These are phyloP conservation scores for Gobionotothen gibberifrons DNA, from an alignment of 2,797 vertebrate genomes.

Conservation along the genomic window DNA sequence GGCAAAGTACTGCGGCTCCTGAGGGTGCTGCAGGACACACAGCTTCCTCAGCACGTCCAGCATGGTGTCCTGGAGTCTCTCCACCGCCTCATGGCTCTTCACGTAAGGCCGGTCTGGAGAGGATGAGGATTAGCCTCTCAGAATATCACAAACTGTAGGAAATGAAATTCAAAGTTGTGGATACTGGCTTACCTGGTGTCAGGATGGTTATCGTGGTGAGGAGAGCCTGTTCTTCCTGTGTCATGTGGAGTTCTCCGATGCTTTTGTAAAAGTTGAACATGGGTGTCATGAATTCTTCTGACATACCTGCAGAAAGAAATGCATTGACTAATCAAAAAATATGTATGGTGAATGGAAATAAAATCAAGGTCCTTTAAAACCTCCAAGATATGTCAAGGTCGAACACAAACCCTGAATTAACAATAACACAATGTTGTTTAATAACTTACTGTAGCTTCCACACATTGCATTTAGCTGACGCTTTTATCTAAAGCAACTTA, in stretches of 20 bases:
- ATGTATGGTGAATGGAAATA: background rate
- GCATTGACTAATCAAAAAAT: background rate
- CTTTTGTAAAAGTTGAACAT: conserved; percentile 99
- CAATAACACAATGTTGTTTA: too few species aligned
- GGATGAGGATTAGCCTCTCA: background rate
- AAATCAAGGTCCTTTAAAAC: too few species aligned
- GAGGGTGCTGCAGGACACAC: conserved; percentile 89
- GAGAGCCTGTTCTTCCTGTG: conserved; percentile 93
- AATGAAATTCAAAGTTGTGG: background rate
- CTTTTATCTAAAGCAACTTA: too few species aligned
- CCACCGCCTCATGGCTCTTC: conserved; percentile 91
- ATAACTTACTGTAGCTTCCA: conserved; percentile 2
- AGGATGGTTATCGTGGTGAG: conserved; percentile 95
- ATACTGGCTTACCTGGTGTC: conserved; percentile 73
- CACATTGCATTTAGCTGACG: background rate
- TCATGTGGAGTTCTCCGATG: conserved; percentile 93
- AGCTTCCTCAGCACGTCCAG: conserved; percentile 92
- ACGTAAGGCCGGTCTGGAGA: conserved; percentile 92
- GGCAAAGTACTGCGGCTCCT: conserved; percentile 96
- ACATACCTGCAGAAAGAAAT: conserved; percentile 86
- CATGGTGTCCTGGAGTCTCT: conserved; percentile 93
- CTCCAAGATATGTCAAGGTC: too few species aligned
- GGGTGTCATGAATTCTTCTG: conserved; percentile 94
- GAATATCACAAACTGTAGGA: background rate
- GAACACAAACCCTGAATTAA: too few species aligned